Percentiles rank a stretch among this genome's conserved stretches.
Conservation (phyloP, 2,797 vertebrate genomes). For the Anguilla megastoma region DNA sequence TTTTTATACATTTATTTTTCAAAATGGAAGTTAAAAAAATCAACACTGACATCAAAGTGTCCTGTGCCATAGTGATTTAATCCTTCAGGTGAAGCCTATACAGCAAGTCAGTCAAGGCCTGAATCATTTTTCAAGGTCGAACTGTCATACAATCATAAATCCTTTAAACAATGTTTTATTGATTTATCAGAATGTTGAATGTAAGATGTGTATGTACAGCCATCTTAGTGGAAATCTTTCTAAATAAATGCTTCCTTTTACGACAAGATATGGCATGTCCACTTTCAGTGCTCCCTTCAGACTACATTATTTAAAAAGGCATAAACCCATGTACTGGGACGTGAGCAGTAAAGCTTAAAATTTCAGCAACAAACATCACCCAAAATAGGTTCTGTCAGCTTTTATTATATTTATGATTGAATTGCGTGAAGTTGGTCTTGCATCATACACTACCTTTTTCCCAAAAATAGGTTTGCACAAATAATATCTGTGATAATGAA, state of each 20-base stretch:
- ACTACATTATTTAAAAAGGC: slow-evolving; percentile 31
- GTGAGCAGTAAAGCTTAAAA: slow-evolving; percentile 57
- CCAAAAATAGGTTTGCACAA: not conserved
- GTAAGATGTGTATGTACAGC: not conserved
- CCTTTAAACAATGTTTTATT: not conserved
- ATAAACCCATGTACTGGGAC: slow-evolving; percentile 63
- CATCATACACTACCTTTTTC: not conserved
- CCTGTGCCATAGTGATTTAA: not conserved
- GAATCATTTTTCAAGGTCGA: not conserved
- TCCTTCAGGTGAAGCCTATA: not conserved
- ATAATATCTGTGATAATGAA: not conserved
- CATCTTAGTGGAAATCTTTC: not conserved
- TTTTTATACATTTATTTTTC: not conserved
- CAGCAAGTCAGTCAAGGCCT: not conserved
- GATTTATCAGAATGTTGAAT: not conserved
- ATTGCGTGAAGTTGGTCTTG: not conserved
- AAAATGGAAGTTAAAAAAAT: not conserved
- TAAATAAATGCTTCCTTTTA: not conserved
- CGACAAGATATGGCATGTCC: not conserved
- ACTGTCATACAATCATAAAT: not conserved
- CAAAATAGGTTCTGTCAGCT: slow-evolving; percentile 55
- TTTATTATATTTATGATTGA: not conserved
- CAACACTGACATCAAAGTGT: not conserved
- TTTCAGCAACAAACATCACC: slow-evolving; percentile 44
- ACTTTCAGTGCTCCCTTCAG: not conserved